Evolutionary conservation across 2,888 invertebrate species (phyloP).

Genomic region (Arenicola marina): DNA sequence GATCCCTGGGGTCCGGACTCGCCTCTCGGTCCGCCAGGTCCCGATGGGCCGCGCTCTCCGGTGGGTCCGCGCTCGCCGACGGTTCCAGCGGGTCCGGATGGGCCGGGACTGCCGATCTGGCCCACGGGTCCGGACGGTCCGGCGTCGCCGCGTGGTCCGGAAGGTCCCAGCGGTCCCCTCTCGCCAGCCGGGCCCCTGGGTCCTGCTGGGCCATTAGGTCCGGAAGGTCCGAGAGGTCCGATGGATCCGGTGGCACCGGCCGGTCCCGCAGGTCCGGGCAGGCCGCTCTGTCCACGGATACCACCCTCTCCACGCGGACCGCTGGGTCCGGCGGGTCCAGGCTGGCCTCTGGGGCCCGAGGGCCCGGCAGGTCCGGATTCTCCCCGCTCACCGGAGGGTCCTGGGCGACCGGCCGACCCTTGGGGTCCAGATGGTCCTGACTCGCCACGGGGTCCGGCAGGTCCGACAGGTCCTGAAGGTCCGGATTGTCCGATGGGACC

Average conservation of each 20-base stretch:
- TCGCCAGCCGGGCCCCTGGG: slow-evolving; percentile 24
- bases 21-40: slow-evolving; percentile 34
- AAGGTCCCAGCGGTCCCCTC: slow-evolving; percentile 16
- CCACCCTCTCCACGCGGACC: slow-evolving; percentile 16
- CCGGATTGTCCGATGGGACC: slow-evolving; percentile 43
- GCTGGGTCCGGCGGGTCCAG: slow-evolving; percentile 10
- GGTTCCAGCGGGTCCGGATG: slow-evolving; percentile 10
- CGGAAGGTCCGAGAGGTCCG: slow-evolving; percentile 11
- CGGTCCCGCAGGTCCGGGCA: slow-evolving; percentile 20
- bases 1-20: slow-evolving; percentile 43
- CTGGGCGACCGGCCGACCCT: slow-evolving; percentile 14
- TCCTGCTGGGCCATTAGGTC: slow-evolving; percentile 16
- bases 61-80: slow-evolving; percentile 13
- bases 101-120: slow-evolving; percentile 19
- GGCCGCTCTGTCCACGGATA: slow-evolving; percentile 11
- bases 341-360: slow-evolving; percentile 16
- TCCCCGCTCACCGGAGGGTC: slow-evolving; percentile 19
- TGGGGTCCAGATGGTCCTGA: slow-evolving; percentile 6
- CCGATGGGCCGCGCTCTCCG: slow-evolving; percentile 15
- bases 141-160: slow-evolving; percentile 18
- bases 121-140: slow-evolving; percentile 27
- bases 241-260: slow-evolving; percentile 38
- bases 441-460: slow-evolving; percentile 8
- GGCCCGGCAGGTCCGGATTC: slow-evolving; percentile 22
- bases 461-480: slow-evolving; percentile 15